Evolutionary conservation across 2,888 invertebrate genomes (phyloP).

Genomic region (Dasypogon diadema): DNA sequence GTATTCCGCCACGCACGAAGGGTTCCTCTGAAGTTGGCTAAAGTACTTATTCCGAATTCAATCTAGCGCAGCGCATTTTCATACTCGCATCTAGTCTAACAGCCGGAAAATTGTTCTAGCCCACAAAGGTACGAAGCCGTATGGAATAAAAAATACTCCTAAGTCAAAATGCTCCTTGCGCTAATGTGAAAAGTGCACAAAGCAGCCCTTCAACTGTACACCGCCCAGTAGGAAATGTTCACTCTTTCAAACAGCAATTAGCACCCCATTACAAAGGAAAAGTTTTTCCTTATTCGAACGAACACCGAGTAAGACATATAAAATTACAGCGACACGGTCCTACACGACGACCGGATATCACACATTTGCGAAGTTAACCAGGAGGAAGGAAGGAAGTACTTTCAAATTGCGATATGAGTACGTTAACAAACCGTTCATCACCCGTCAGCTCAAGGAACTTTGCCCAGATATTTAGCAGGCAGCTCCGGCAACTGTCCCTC

Average conservation of each 20-base stretch:
- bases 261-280: conserved; percentile 33
- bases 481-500: not conserved
- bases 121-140: not conserved
- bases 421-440: conserved; percentile 32
- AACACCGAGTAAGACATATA: conserved; percentile 9
- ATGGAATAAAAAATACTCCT: not conserved
- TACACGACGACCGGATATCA: conserved; percentile 1
- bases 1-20: conserved; percentile 9
- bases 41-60: conserved; percentile 9
- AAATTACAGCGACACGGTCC: not conserved
- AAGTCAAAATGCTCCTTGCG: not conserved
- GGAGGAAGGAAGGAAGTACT: conserved; percentile 33
- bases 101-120: not conserved
- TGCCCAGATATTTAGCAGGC: not conserved
- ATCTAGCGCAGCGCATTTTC: not conserved
- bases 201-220: not conserved
- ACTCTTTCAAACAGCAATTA: conserved; percentile 40
- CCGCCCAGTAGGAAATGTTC: not conserved
- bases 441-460: conserved; percentile 16
- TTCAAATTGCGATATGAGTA: conserved; percentile 14
- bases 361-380: not conserved
- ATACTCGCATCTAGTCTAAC: not conserved
- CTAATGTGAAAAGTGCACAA: not conserved
- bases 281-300: not conserved
- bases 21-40: not conserved